Conservation (phyloP, 2,113 vertebrate species). For the Cnemophilus loriae region DNA sequence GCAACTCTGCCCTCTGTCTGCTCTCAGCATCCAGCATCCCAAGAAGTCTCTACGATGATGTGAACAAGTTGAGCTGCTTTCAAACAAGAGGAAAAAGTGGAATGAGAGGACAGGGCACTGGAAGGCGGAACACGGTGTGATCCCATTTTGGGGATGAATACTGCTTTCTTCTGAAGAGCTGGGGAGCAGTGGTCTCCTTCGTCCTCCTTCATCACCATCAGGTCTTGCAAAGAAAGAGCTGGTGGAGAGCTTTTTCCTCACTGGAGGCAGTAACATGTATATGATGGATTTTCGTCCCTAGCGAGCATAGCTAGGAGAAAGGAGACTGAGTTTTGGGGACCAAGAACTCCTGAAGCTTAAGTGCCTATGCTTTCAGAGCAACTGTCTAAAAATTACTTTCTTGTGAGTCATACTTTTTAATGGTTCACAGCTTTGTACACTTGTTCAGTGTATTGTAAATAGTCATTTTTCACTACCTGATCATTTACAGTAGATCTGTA, state of each 20-base stretch:
- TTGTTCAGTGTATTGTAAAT: background rate
- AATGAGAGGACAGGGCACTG: background rate
- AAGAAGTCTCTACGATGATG: background rate
- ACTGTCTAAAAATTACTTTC: background rate
- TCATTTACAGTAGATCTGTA: background rate
- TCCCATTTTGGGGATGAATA: background rate
- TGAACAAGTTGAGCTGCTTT: background rate
- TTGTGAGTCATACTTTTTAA: background rate
- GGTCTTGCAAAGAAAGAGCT: background rate
- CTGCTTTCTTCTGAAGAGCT: background rate
- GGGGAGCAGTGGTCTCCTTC: background rate
- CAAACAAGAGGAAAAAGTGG: background rate
- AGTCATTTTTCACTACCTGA: background rate
- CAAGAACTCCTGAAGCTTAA: conserved; percentile 36
- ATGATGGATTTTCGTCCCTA: background rate
- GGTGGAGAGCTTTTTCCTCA: background rate
- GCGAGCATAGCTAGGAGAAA: background rate
- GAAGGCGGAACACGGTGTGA: background rate
- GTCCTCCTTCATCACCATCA: background rate
- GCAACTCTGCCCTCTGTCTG: background rate
- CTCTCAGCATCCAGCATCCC: background rate
- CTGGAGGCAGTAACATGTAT: background rate
- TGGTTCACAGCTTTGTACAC: background rate
- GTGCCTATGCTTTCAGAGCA: conserved; percentile 33
- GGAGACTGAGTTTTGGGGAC: background rate